phyloP scores from a whole-genome alignment of 2,888 invertebrate species.

The Drosophila aldrichi region DNA sequence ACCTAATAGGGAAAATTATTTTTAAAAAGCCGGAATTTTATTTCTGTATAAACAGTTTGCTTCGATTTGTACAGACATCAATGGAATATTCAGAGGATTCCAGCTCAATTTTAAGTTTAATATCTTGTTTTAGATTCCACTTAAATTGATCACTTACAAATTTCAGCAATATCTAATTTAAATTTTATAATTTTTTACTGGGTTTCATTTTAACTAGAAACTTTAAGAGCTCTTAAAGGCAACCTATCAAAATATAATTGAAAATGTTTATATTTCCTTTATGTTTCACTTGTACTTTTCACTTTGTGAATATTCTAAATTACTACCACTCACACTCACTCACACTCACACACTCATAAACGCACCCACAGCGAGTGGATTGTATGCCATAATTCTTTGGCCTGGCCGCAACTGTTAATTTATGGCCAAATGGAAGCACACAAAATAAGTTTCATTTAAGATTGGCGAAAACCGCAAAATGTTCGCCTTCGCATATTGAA shows the following conservation, averaged over 20 bases:
- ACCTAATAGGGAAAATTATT: too few relatives aligned
- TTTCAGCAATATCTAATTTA: too few relatives aligned
- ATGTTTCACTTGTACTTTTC: constrained; percentile 1
- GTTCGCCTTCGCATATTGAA: constrained; percentile 23
- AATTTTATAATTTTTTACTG: too few relatives aligned
- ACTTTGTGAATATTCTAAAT: constrained; percentile 18
- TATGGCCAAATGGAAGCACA: constrained; percentile 10
- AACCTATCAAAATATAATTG: too few relatives aligned
- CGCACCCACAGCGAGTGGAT: not conserved
- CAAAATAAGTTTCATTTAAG: constrained; percentile 35
- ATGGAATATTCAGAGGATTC: too few relatives aligned
- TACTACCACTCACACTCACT: not conserved
- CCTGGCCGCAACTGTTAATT: constrained; percentile 33
- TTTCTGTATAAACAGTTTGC: too few relatives aligned
- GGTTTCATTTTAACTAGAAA: not conserved
- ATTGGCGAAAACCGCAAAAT: constrained; percentile 28
- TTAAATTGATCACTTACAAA: too few relatives aligned
- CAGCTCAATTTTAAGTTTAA: too few relatives aligned
- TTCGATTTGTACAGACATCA: too few relatives aligned
- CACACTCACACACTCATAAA: not conserved
- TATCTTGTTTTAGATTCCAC: too few relatives aligned
- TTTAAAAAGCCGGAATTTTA: too few relatives aligned
- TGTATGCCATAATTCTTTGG: constrained; percentile 19
- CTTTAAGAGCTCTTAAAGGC: too few relatives aligned
- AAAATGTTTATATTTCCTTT: not conserved